Conservation (phyloP, 2,113 vertebrate species). For the Stegastes partitus region DNA sequence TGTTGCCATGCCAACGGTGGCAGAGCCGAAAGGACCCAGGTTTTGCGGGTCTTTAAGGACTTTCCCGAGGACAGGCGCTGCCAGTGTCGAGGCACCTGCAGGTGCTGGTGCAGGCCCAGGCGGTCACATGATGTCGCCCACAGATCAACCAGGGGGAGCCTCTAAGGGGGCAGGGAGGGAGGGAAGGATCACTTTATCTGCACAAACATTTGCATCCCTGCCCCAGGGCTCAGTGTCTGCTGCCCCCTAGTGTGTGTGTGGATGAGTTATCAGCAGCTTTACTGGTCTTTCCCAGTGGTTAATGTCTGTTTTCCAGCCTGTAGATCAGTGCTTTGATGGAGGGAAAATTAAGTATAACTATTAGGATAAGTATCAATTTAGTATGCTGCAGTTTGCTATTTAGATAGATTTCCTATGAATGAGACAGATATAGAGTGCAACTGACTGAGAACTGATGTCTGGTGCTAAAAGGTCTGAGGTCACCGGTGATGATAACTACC, state of each 20-base stretch:
- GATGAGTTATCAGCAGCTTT: constrained; percentile 34
- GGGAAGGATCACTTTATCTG: constrained; percentile 28
- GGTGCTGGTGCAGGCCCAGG: constrained; percentile 52
- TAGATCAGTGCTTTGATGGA: constrained; percentile 56
- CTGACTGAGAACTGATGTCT: constrained; percentile 64
- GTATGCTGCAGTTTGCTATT: constrained; percentile 61
- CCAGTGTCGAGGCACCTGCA: constrained; percentile 67
- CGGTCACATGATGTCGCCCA: constrained; percentile 57
- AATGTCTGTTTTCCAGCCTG: constrained; percentile 38
- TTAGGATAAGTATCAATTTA: constrained; percentile 61
- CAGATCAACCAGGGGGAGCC: constrained; percentile 39
- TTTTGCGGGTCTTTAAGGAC: constrained; percentile 57
- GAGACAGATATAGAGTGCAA: constrained; percentile 63
- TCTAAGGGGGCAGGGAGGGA: background rate
- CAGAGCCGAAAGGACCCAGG: constrained; percentile 50
- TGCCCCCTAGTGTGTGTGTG: constrained; percentile 76
- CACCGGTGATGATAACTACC: constrained; percentile 68
- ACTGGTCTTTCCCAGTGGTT: constrained; percentile 1
- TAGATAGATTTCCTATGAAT: constrained; percentile 51
- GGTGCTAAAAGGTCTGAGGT: constrained; percentile 70
- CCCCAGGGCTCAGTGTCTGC: constrained; percentile 75
- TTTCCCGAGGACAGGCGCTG: constrained; percentile 49
- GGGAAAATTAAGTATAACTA: constrained; percentile 65
- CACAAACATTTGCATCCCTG: constrained; percentile 27
- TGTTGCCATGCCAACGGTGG: constrained; percentile 76